These are phyloP conservation scores for Sinotaia quadrata DNA, from an alignment of 2,888 invertebrate species.

Conservation along the genomic window DNA sequence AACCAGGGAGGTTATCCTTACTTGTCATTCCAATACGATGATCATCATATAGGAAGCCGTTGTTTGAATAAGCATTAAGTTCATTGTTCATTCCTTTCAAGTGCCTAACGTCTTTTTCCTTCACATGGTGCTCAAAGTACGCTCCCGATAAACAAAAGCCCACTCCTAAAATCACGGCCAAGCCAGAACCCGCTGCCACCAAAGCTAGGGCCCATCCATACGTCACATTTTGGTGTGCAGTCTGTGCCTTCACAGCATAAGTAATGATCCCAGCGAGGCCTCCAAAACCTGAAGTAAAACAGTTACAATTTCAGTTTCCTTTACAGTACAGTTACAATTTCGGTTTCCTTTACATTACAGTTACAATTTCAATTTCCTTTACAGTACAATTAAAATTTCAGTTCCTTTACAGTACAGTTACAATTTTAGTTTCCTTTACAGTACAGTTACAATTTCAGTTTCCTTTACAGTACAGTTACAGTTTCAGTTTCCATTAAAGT, in stretches of 20 bases:
- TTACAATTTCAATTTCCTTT: neutral
- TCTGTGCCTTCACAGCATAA: conserved; percentile 3
- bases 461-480: too few relatives aligned
- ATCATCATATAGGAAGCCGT: neutral
- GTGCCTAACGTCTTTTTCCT: neutral
- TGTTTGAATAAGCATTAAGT: neutral
- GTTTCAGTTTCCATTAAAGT: too few relatives aligned
- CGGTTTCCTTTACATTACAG: neutral
- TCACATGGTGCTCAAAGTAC: neutral
- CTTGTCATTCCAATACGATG: neutral
- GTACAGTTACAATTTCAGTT: too few relatives aligned
- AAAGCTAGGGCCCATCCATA: conserved; percentile 21
- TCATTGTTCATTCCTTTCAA: conserved; percentile 4
- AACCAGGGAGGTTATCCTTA: conserved; percentile 12
- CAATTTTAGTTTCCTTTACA: too few relatives aligned
- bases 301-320: neutral
- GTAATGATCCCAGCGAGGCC: conserved; percentile 16
- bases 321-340: neutral
- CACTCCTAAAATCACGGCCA: conserved; percentile 7
- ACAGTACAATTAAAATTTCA: neutral
- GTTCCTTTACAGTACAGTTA: too few relatives aligned
- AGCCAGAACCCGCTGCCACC: conserved; percentile 12
- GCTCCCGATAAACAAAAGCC: conserved; percentile 16
- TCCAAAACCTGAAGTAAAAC: conserved; percentile 10
- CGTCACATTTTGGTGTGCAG: neutral